Evolutionary conservation across 2,113 vertebrate species (phyloP), one percentile per base, ranked within the genome.

Genomic region (Panthera tigris): DNA sequence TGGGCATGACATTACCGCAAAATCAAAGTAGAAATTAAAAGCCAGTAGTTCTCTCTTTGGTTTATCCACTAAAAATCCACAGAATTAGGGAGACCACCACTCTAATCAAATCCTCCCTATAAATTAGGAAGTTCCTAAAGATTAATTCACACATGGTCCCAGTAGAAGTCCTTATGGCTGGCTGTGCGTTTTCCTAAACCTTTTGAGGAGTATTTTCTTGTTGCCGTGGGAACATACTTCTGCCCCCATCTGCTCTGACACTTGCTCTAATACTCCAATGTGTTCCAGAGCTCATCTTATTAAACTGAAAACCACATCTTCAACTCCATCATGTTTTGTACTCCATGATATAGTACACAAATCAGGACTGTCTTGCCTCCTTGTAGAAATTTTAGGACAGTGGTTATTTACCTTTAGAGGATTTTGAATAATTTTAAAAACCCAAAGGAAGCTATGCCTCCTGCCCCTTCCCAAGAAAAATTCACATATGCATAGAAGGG

Each of bases 21-120:
- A 96, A 86, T 89, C 41, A 86, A 95, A 90, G 68, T 73, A 79
- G 82, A 89, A 95, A 89, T 79, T 82, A 96, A 96, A 93, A 63
- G 10, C n/a, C 82, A 93, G 50, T 79, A 39, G 27, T 97, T 89
- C n/a, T 29, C 13, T 78, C 55, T 65, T 74, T 55, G 73, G 65
- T 57, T 66, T 65, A 66, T 39, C 5, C 10, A 90, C 63, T 92
- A 80, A 97, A 83, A 52, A 50, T 12, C n/a, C 85, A 87, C 19
- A 94, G 61, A 63, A 71, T 80, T 68, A 94, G 68, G 12, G 31
- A 45, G n/a, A 55, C 7, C 21, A 27, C 19, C 33, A 16, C 33
- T 86, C 63, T 93, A 91, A 57, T 94, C 74, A 94, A 83, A 96
- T 95, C 65, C n/a, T 13, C 39, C 86, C 31, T 21, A 69, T 13